Conservation (phyloP, 2,888 invertebrate species). For the Cantharis nigra region DNA sequence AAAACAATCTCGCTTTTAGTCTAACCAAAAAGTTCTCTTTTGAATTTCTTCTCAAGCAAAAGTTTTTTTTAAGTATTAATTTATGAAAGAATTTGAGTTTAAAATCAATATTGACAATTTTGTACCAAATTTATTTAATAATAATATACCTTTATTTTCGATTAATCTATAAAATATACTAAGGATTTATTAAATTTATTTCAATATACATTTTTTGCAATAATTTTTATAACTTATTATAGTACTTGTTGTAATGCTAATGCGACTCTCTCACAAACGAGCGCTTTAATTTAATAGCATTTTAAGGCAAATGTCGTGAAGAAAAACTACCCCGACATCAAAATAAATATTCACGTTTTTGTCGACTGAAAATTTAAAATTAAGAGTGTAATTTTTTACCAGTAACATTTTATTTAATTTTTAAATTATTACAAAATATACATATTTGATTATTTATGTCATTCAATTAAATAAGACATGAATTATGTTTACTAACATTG, state of each 20-base stretch:
- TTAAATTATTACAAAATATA: not conserved
- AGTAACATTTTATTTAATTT: not conserved
- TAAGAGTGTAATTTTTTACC: not conserved
- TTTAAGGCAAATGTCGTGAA: slow-evolving; percentile 41
- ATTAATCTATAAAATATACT: not conserved
- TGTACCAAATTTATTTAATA: not conserved
- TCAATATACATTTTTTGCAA: not conserved
- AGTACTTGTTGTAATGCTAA: slow-evolving; percentile 41
- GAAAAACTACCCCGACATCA: slow-evolving; percentile 35
- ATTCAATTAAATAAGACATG: too few species aligned
- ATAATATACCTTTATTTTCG: not conserved
- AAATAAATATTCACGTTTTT: not conserved
- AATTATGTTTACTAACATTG: not conserved
- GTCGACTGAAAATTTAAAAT: not conserved
- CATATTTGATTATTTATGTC: not conserved
- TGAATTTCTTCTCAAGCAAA: not conserved
- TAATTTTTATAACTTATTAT: slow-evolving; percentile 22
- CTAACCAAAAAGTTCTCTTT: not conserved
- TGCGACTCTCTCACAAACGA: slow-evolving; percentile 44
- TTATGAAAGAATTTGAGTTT: not conserved
- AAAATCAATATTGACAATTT: not conserved
- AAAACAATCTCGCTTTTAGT: not conserved
- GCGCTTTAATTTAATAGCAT: slow-evolving; percentile 42
- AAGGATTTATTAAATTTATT: not conserved
- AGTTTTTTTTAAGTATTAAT: not conserved